A percentile compares a stretch with the other conserved stretches of the same genome.
Evolutionary conservation across 2,797 vertebrate genomes (phyloP).

Genomic region (Gymnoscopelus microlampas): DNA sequence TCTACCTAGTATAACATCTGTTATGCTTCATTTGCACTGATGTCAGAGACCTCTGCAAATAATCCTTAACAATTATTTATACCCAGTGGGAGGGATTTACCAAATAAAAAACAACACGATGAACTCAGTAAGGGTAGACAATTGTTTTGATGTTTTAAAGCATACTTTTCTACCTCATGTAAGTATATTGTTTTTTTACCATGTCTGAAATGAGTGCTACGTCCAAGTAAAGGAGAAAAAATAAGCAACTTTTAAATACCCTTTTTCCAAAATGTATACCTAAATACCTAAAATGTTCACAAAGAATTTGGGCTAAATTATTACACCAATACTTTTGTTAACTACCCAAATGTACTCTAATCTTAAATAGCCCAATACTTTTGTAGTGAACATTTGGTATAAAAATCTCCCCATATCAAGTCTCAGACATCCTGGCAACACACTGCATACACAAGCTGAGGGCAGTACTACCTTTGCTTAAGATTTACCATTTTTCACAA

Average conservation of each 20-base stretch:
- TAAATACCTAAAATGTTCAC: slow-evolving; percentile 21
- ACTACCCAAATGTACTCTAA: slow-evolving; percentile 38
- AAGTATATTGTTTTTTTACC: neutral
- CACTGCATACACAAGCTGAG: slow-evolving; percentile 35
- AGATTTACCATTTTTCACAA: slow-evolving; percentile 68
- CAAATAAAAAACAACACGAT: too few species aligned
- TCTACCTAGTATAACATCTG: slow-evolving; percentile 8
- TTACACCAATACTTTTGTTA: slow-evolving; percentile 41
- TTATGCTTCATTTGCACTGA: slow-evolving; percentile 36
- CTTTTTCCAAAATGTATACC: too few species aligned
- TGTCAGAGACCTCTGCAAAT: slow-evolving; percentile 2
- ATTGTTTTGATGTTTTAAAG: slow-evolving; percentile 20
- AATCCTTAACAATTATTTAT: too few species aligned
- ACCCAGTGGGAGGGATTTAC: too few species aligned
- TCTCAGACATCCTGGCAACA: slow-evolving; percentile 68
- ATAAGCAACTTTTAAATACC: too few species aligned
- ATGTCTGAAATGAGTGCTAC: neutral
- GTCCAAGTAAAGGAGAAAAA: too few species aligned
- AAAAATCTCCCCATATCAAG: slow-evolving; percentile 59
- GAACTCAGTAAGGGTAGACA: too few species aligned
- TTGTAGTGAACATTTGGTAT: slow-evolving; percentile 38
- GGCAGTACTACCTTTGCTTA: slow-evolving; percentile 37
- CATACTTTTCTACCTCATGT: neutral
- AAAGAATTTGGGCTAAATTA: slow-evolving; percentile 18
- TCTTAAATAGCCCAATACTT: slow-evolving; percentile 24